These are phyloP conservation scores for Geococcyx californianus DNA, from an alignment of 2,113 vertebrate species.

Conservation along the genomic window DNA sequence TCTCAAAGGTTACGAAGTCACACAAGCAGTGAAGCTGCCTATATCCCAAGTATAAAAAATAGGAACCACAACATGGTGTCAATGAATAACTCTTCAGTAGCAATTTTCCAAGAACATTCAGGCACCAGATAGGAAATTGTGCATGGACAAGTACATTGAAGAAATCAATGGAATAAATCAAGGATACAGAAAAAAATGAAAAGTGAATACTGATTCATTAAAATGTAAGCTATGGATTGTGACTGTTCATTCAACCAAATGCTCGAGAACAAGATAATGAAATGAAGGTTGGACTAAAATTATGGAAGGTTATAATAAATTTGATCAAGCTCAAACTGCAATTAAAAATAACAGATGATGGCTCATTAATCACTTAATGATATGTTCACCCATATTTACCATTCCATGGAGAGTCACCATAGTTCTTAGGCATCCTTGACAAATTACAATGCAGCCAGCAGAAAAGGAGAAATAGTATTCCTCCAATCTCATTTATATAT, in stretches of 20 bases:
- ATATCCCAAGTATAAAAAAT: background rate
- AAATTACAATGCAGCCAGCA: background rate
- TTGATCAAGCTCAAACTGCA: background rate
- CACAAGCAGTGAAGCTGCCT: background rate
- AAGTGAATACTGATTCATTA: background rate
- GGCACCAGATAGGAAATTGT: background rate
- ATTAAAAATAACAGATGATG: background rate
- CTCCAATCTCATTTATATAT: background rate
- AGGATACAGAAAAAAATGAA: background rate
- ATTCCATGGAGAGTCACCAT: background rate
- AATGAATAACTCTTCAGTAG: background rate
- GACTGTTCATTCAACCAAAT: background rate
- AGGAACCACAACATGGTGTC: background rate
- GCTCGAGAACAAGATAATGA: background rate
- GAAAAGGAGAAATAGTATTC: background rate
- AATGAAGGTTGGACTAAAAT: background rate
- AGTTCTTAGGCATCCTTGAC: background rate
- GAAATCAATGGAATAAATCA: background rate
- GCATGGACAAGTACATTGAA: background rate
- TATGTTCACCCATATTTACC: slow-evolving; percentile 9
- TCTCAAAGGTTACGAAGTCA: background rate
- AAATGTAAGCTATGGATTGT: background rate
- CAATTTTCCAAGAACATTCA: background rate
- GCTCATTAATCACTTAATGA: background rate
- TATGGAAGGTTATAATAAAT: background rate